These are phyloP conservation scores for Synergus laeviventris DNA, from an alignment of 2,888 invertebrate genomes.

Conservation along the genomic window DNA sequence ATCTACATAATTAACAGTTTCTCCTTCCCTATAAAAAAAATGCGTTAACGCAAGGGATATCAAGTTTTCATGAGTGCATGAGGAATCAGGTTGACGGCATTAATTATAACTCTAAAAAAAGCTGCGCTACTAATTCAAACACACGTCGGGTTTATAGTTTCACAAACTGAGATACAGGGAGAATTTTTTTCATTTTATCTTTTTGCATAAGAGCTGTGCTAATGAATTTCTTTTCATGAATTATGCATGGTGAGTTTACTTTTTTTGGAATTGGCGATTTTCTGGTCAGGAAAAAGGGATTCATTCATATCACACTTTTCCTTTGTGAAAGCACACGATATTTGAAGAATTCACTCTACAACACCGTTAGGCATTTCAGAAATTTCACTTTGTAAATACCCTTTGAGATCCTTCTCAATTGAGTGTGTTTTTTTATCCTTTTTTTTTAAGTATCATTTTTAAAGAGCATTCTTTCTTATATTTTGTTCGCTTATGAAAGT, in stretches of 20 bases:
- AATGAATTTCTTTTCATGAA: constrained; percentile 2
- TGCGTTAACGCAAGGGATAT: constrained; percentile 4
- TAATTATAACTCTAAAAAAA: constrained; percentile 27
- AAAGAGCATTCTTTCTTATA: neutral
- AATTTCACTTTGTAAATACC: neutral
- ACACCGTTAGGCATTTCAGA: neutral
- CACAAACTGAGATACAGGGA: neutral
- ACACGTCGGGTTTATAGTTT: constrained; percentile 27
- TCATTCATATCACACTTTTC: neutral
- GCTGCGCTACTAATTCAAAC: constrained; percentile 10
- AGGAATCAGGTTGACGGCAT: constrained; percentile 14
- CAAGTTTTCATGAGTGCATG: constrained; percentile 13
- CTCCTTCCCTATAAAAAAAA: neutral
- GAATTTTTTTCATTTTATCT: neutral
- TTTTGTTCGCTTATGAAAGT: constrained; percentile 2
- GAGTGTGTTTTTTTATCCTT: neutral
- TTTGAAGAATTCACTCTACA: neutral
- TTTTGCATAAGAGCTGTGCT: neutral
- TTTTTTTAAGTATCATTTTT: neutral
- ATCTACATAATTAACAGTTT: constrained; percentile 19
- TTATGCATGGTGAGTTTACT: neutral
- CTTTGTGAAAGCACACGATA: neutral
- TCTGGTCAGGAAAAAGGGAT: neutral
- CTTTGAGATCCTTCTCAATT: neutral
- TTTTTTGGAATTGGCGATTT: neutral